These are phyloP conservation scores for Apis cerana DNA, from an alignment of 1,140 invertebrate genomes.

Conservation along the genomic window DNA sequence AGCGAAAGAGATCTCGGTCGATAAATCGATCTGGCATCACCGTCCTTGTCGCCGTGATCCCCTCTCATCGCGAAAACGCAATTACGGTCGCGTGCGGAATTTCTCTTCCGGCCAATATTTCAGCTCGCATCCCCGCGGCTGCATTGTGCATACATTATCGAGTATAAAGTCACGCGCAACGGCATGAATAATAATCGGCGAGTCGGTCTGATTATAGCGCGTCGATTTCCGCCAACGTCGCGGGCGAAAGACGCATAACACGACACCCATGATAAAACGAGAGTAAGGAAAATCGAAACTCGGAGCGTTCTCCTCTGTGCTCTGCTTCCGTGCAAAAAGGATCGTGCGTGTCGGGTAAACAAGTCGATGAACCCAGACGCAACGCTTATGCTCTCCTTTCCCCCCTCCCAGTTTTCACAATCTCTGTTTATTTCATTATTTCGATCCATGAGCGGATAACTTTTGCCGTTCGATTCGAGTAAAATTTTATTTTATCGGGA, in stretches of 20 bases:
- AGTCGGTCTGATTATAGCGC: constrained; percentile 53
- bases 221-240: constrained; percentile 34
- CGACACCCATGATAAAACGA: background rate
- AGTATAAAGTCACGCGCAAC: constrained; percentile 41
- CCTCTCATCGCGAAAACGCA: constrained; percentile 71
- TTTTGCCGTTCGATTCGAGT: too few relatives aligned
- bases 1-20: constrained; percentile 65
- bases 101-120: constrained; percentile 70
- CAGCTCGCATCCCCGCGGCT: constrained; percentile 41
- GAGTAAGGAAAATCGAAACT: background rate
- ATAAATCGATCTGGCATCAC: constrained; percentile 52
- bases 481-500: too few relatives aligned
- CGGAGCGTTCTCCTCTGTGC: background rate
- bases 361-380: background rate
- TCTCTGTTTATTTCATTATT: too few relatives aligned
- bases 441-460: too few relatives aligned
- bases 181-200: constrained; percentile 58
- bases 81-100: constrained; percentile 72
- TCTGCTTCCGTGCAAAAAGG: background rate
- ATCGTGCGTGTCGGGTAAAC: background rate
- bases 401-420: too few relatives aligned
- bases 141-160: constrained; percentile 49
- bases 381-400: background rate
- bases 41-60: constrained; percentile 51
- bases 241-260: background rate